Evolutionary conservation across 2,797 vertebrate species (phyloP).

Genomic region (Astyanax mexicanus): DNA sequence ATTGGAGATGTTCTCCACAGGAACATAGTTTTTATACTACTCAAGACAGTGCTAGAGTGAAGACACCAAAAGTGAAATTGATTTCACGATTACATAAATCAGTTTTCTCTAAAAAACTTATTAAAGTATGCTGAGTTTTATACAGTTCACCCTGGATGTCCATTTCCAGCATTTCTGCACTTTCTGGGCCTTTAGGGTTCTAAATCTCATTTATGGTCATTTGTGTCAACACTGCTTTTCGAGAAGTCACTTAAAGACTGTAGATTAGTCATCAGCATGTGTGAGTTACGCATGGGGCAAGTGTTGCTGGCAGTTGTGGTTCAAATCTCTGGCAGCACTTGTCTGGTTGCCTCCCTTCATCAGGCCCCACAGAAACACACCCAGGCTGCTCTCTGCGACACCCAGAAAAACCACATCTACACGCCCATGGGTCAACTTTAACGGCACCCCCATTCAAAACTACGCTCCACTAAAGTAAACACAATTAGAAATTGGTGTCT

Average conservation of each 20-base stretch:
- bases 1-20: background rate
- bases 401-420: constrained; percentile 47
- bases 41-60: background rate
- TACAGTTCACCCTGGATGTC: background rate
- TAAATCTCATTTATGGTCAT: constrained; percentile 42
- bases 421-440: constrained; percentile 37
- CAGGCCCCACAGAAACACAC: constrained; percentile 39
- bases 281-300: constrained; percentile 44
- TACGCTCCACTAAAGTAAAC: constrained; percentile 37
- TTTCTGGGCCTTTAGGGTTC: background rate
- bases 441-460: constrained; percentile 17
- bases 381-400: constrained; percentile 41
- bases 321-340: constrained; percentile 49
- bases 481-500: constrained; percentile 39
- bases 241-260: constrained; percentile 40
- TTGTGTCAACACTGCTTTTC: constrained; percentile 49
- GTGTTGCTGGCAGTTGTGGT: constrained; percentile 61
- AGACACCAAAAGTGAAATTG: background rate
- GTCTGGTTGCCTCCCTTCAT: constrained; percentile 52
- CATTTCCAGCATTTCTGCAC: background rate
- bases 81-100: constrained; percentile 4
- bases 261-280: constrained; percentile 35
- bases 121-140: constrained; percentile 17
- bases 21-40: background rate
- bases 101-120: background rate